Conservation (phyloP, 2,113 vertebrate species). For the Acrocephalus arundinaceus region DNA sequence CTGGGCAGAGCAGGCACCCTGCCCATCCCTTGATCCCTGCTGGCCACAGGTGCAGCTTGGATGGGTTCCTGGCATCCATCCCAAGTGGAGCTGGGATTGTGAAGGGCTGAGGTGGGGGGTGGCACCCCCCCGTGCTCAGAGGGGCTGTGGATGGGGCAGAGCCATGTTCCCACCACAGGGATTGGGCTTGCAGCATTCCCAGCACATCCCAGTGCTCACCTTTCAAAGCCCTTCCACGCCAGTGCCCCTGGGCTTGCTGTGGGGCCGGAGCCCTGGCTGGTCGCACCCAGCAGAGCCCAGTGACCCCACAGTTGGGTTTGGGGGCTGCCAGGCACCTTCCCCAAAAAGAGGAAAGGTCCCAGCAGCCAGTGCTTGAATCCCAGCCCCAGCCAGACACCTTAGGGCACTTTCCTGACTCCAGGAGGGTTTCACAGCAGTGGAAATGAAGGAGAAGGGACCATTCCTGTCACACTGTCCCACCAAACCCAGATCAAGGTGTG, state of each 20-base stretch:
- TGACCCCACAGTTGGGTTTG: background rate
- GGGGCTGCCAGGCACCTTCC: background rate
- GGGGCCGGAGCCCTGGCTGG: background rate
- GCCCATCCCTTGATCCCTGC: background rate
- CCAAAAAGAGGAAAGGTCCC: background rate
- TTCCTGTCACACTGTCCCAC: too few species aligned
- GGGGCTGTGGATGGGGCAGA: background rate
- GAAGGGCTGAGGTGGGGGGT: background rate
- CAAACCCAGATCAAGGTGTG: background rate
- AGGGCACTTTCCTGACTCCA: background rate
- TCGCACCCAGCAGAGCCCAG: background rate
- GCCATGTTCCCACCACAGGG: rapidly evolving
- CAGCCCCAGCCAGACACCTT: background rate
- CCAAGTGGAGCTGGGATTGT: background rate
- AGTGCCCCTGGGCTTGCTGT: background rate
- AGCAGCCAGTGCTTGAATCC: rapidly evolving
- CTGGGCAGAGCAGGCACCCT: background rate
- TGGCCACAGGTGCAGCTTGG: background rate
- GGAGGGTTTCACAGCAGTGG: background rate
- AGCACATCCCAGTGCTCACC: background rate
- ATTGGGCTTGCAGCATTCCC: background rate
- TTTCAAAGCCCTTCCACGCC: background rate
- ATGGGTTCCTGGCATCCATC: rapidly evolving
- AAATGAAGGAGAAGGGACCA: background rate
- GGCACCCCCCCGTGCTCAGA: background rate